These are phyloP conservation scores for Drosophila subpulchrella DNA, from an alignment of 1,140 invertebrate genomes.

Conservation along the genomic window DNA sequence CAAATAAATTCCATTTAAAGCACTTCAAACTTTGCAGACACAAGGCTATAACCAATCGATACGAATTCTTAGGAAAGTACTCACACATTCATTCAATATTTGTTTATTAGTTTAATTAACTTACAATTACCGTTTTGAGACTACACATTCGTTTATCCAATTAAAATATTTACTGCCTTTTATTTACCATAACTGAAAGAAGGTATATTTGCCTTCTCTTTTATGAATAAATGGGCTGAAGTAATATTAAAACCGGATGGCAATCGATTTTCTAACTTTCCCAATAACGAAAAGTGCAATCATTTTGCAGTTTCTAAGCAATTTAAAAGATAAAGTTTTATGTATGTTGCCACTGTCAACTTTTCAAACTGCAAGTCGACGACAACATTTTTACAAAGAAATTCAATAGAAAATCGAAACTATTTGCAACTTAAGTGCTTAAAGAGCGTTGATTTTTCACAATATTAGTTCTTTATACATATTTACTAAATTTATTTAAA, in stretches of 20 bases:
- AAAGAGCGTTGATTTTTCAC: neutral
- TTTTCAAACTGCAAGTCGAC: neutral
- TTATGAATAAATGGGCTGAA: neutral
- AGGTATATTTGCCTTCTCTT: neutral
- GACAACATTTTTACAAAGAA: neutral
- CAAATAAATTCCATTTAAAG: conserved; percentile 9
- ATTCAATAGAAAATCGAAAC: neutral
- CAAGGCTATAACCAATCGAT: conserved; percentile 3
- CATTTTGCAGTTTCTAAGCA: conserved; percentile 50
- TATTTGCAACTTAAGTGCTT: neutral
- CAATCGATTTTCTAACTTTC: conserved; percentile 50
- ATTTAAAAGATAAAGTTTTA: conserved; percentile 24
- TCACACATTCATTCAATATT: neutral
- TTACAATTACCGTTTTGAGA: neutral
- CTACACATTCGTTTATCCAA: neutral
- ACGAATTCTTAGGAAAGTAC: too few relatives aligned
- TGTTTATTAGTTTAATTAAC: neutral
- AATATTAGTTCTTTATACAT: neutral
- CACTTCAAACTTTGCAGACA: conserved; percentile 66
- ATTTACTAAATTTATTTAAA: too few relatives aligned
- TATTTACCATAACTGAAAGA: neutral
- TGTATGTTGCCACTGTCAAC: conserved; percentile 21
- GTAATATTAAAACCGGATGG: neutral
- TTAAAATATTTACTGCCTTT: neutral
- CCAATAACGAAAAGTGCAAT: conserved; percentile 50